Conservation (phyloP, 30 jellyfish, hydroid and myxozoan genomes). For the Aurelia coerulea region DNA sequence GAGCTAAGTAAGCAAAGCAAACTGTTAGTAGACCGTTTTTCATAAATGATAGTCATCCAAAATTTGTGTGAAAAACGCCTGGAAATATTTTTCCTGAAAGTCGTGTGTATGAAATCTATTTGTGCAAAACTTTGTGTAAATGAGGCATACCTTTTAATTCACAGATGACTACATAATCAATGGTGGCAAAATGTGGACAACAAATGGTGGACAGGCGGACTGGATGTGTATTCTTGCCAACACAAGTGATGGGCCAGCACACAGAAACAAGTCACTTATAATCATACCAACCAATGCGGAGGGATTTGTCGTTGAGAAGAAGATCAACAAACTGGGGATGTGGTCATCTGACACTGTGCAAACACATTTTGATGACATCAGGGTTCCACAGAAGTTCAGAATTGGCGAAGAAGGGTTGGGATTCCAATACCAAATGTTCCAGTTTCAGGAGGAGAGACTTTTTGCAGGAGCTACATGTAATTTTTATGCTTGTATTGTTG, state of each 20-base stretch:
- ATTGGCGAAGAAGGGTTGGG: slow-evolving; percentile 99
- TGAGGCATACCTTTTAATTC: not conserved
- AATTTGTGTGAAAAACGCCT: too few relatives aligned
- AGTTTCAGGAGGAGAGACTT: slow-evolving; percentile 95
- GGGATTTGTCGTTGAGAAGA: slow-evolving; percentile 81
- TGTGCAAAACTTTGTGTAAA: too few relatives aligned
- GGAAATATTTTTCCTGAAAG: too few relatives aligned
- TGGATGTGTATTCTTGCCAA: slow-evolving; percentile 99
- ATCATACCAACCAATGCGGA: slow-evolving; percentile 89
- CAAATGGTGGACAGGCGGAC: slow-evolving; percentile 99
- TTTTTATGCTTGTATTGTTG: not conserved
- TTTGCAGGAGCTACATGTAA: slow-evolving; percentile 86
- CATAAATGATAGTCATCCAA: too few relatives aligned
- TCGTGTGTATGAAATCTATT: too few relatives aligned
- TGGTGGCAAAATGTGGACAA: slow-evolving; percentile 99
- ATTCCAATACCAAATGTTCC: slow-evolving; percentile 92
- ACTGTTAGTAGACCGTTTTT: too few relatives aligned
- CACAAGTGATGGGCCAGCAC: slow-evolving; percentile 94
- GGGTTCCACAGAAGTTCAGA: slow-evolving; percentile 97
- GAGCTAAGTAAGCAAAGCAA: too few relatives aligned
- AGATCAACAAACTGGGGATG: slow-evolving; percentile 92
- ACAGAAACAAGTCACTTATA: slow-evolving; percentile 86
- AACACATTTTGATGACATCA: slow-evolving; percentile 89
- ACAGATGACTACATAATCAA: slow-evolving; percentile 94
- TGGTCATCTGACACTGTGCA: slow-evolving; percentile 97